These are phyloP conservation scores for Coracias cyanogaster DNA, from an alignment of 2,797 vertebrate species.

Conservation along the genomic window DNA sequence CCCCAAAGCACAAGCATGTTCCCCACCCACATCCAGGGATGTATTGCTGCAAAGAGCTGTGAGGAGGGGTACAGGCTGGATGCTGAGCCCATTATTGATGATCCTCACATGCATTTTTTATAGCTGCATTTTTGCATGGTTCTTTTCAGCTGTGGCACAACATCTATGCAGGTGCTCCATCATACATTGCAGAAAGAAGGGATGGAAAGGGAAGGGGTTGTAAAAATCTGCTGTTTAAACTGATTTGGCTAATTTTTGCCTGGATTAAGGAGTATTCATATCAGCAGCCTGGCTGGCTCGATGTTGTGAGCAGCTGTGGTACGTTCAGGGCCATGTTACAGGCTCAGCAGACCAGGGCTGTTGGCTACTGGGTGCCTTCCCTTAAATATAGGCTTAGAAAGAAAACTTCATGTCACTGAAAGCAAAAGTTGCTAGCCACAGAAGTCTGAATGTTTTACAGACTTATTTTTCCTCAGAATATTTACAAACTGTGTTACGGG, in stretches of 20 bases:
- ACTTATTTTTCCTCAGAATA: background rate
- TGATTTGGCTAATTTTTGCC: background rate
- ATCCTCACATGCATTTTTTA: background rate
- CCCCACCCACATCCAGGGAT: slow-evolving; percentile 33
- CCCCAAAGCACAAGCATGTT: slow-evolving; percentile 32
- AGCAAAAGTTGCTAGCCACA: background rate
- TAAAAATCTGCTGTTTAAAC: background rate
- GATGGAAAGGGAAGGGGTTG: background rate
- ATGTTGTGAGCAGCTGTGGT: background rate
- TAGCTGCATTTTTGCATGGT: background rate
- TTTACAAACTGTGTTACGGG: background rate
- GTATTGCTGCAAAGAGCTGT: background rate
- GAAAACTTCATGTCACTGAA: background rate
- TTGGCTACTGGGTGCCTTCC: background rate
- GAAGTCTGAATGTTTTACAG: background rate
- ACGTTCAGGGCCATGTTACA: background rate
- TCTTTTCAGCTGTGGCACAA: background rate
- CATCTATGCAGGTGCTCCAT: background rate
- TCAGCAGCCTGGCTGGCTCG: background rate
- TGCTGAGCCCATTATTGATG: background rate
- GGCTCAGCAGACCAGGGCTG: background rate
- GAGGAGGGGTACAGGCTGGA: background rate
- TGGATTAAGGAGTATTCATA: background rate
- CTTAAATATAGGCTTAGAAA: background rate
- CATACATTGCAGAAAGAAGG: background rate